Evolutionary conservation across 2,888 invertebrate species (phyloP).

Genomic region (Philereme vetulata): DNA sequence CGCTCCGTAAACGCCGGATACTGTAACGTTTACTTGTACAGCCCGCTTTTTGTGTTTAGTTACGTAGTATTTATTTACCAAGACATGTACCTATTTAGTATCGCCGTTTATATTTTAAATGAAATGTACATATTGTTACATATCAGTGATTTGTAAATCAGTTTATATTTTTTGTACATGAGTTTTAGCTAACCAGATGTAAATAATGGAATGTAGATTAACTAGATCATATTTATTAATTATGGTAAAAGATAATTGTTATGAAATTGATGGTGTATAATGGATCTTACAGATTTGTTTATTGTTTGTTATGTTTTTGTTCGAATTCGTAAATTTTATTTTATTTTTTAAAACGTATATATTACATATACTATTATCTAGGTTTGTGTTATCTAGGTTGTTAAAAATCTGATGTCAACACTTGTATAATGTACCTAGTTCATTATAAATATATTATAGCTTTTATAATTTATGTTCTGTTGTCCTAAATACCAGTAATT

Average conservation of each 20-base stretch:
- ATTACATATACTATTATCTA: not conserved
- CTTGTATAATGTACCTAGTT: constrained; percentile 22
- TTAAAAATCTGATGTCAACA: constrained; percentile 21
- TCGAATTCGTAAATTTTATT: constrained; percentile 12
- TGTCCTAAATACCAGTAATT: constrained; percentile 44
- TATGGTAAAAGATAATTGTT: constrained; percentile 32
- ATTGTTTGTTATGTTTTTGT: constrained; percentile 30
- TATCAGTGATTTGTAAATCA: constrained; percentile 64
- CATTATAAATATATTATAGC: constrained; percentile 28
- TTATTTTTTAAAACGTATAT: constrained; percentile 7
- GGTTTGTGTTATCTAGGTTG: constrained; percentile 13
- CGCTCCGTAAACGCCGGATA: constrained; percentile 10
- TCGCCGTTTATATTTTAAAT: constrained; percentile 40
- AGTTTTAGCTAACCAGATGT: constrained; percentile 39
- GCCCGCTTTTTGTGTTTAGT: constrained; percentile 47
- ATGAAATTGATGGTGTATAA: constrained; percentile 1
- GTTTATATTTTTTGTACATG: constrained; percentile 48
- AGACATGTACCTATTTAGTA: constrained; percentile 25
- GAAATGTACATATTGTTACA: constrained; percentile 70
- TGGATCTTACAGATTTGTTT: constrained; percentile 15
- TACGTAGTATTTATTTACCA: constrained; percentile 53
- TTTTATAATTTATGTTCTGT: constrained; percentile 26
- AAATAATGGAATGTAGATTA: constrained; percentile 32
- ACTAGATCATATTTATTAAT: constrained; percentile 17
- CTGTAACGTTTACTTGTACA: constrained; percentile 42